These are phyloP conservation scores for Limanda limanda DNA, from an alignment of 2,113 vertebrate species.

Conservation along the genomic window DNA sequence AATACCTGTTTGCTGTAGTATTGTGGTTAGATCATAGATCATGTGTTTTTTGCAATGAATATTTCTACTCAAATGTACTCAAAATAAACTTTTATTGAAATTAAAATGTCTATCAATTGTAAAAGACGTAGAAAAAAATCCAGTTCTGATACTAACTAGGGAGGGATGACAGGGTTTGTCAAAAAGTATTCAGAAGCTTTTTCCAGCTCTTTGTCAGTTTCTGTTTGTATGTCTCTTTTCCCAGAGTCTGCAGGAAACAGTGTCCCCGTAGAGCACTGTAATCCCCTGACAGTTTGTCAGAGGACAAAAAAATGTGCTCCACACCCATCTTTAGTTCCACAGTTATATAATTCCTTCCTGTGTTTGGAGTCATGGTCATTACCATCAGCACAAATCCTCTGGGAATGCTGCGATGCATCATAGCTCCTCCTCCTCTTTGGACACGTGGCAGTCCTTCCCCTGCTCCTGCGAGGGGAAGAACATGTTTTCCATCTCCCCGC, in stretches of 20 bases:
- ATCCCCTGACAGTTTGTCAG: constrained; percentile 15
- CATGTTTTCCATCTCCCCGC: constrained; percentile 52
- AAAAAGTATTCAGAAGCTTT: constrained; percentile 1
- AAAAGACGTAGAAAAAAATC: constrained; percentile 37
- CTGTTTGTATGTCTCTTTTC: constrained; percentile 3
- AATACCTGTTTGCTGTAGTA: neutral
- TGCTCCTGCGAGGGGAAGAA: constrained; percentile 84
- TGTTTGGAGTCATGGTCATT: neutral
- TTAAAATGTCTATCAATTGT: constrained; percentile 3
- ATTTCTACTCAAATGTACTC: constrained; percentile 14
- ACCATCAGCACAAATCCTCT: constrained; percentile 10
- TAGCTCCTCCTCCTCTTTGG: constrained; percentile 81
- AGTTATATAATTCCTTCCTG: constrained; percentile 15
- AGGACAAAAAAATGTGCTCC: constrained; percentile 4
- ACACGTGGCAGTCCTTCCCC: constrained; percentile 82
- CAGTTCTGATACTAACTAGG: neutral
- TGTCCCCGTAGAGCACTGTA: constrained; percentile 3
- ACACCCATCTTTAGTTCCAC: constrained; percentile 2
- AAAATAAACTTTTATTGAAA: constrained; percentile 35
- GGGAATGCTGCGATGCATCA: constrained; percentile 34
- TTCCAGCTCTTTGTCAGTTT: constrained; percentile 33
- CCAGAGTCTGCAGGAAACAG: constrained; percentile 18
- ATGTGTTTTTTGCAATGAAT: neutral
- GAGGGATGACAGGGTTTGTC: no score
- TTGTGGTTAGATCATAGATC: neutral